phyloP scores from a whole-genome alignment of 2,888 invertebrate species.

The Neria commutata region DNA sequence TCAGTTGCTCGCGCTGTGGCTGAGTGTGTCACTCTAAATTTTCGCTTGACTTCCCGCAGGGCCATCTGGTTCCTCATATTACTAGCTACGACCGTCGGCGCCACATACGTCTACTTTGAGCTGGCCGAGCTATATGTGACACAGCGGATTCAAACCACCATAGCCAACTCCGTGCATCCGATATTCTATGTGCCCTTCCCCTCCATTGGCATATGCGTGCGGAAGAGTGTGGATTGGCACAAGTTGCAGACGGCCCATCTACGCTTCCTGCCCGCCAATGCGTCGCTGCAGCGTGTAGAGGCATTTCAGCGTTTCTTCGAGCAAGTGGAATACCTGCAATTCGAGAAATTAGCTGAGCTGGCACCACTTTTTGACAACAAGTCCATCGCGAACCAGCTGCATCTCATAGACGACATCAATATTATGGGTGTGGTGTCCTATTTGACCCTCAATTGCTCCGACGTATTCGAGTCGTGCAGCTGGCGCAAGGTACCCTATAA shows the following conservation, averaged over 20 bases:
- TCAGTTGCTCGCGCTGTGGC: conserved; percentile 22
- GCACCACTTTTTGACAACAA: conserved; percentile 37
- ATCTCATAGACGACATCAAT: conserved; percentile 45
- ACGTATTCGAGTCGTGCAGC: conserved; percentile 59
- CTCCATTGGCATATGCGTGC: conserved; percentile 52
- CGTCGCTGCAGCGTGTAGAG: conserved; percentile 27
- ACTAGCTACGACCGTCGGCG: conserved; percentile 41
- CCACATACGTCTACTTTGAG: conserved; percentile 45
- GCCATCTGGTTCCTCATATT: conserved; percentile 51
- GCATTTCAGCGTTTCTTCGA: conserved; percentile 47
- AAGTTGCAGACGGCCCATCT: conserved; percentile 41
- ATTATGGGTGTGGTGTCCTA: conserved; percentile 42
- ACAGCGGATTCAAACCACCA: conserved; percentile 49
- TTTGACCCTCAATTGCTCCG: conserved; percentile 47
- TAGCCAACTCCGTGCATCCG: conserved; percentile 52
- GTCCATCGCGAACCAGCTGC: conserved; percentile 32
- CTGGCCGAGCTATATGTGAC: conserved; percentile 44
- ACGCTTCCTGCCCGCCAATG: conserved; percentile 46
- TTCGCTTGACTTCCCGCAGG: conserved; percentile 27
- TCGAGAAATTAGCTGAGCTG: conserved; percentile 36
- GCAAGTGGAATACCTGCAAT: conserved; percentile 36
- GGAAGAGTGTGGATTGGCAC: conserved; percentile 50
- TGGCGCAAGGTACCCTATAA: conserved; percentile 60
- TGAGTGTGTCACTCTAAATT: not conserved
- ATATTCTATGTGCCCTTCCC: conserved; percentile 52